phyloP scores from a whole-genome alignment of 2,888 invertebrate species.

The Brachyptera putata region DNA sequence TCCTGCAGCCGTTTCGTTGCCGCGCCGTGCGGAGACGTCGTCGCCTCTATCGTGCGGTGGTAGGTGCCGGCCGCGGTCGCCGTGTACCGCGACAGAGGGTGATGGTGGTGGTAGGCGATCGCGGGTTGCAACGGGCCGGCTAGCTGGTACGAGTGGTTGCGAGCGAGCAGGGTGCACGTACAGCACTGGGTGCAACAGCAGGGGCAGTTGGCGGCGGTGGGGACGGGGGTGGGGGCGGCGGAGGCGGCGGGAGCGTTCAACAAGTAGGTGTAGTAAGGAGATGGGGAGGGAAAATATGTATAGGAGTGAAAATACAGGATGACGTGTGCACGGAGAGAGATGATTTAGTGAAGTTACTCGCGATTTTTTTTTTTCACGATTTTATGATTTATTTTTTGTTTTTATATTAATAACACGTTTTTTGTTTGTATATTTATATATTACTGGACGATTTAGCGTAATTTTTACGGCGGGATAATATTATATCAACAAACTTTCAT shows the following conservation, averaged over 20 bases:
- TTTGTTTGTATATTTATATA: too few relatives aligned
- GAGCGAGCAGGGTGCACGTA: conserved; percentile 27
- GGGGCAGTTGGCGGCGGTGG: conserved; percentile 23
- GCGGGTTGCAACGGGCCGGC: not conserved
- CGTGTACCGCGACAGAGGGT: conserved; percentile 16
- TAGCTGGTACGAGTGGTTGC: conserved; percentile 14
- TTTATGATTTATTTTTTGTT: too few relatives aligned
- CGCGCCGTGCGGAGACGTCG: conserved; percentile 21
- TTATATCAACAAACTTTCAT: too few relatives aligned
- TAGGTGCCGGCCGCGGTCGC: conserved; percentile 5
- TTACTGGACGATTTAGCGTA: too few relatives aligned
- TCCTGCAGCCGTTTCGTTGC: conserved; percentile 29
- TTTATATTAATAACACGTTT: too few relatives aligned
- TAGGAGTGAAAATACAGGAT: conserved; percentile 33
- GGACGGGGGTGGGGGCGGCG: conserved; percentile 22
- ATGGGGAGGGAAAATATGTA: conserved; percentile 28
- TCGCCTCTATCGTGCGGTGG: conserved; percentile 21
- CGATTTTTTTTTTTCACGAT: too few relatives aligned
- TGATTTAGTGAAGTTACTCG: too few relatives aligned
- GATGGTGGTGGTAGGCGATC: conserved; percentile 10
- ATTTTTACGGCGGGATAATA: too few relatives aligned
- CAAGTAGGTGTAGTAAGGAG: not conserved
- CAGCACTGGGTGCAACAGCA: conserved; percentile 30
- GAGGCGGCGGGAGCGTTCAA: conserved; percentile 21
- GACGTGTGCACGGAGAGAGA: conserved; percentile 23